Percentiles rank a stretch among this genome's conserved stretches.
Conservation (phyloP, 2,797 vertebrate genomes). For the Anniella stebbinsi region DNA sequence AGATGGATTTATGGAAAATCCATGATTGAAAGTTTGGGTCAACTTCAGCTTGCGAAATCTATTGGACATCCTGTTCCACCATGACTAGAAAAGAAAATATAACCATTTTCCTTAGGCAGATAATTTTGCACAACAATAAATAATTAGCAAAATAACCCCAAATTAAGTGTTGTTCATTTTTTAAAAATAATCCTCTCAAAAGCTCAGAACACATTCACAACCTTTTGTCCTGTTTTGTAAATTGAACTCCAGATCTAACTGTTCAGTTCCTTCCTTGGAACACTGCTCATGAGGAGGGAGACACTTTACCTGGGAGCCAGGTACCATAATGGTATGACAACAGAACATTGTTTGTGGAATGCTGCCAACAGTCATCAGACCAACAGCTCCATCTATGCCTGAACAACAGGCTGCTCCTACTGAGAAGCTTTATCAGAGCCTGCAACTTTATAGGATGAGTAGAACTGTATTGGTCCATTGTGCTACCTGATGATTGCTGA, state of each 20-base stretch:
- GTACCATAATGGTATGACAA: background rate
- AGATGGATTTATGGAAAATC: slow-evolving; percentile 89
- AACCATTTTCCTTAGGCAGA: slow-evolving; percentile 44
- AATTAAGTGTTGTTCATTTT: slow-evolving; percentile 7
- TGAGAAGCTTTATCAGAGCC: background rate
- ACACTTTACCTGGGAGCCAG: background rate
- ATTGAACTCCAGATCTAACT: background rate
- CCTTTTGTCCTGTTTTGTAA: background rate
- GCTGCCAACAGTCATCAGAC: too few species aligned
- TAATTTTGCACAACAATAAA: slow-evolving; percentile 18
- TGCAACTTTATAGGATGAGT: background rate
- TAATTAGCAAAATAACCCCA: background rate
- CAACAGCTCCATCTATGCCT: background rate
- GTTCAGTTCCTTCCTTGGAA: background rate
- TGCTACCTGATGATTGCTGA: background rate
- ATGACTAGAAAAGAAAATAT: slow-evolving; percentile 83
- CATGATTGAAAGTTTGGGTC: slow-evolving; percentile 93
- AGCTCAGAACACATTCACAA: background rate
- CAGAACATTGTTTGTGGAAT: background rate
- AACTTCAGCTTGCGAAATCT: slow-evolving; percentile 96
- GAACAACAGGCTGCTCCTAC: background rate
- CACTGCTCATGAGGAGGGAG: background rate
- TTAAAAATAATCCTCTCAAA: background rate
- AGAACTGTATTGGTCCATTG: background rate
- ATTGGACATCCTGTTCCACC: slow-evolving; percentile 99